A percentile compares a stretch with the other conserved stretches of the same genome.
phyloP scores from a whole-genome alignment of 2,888 invertebrate species.

The Ichneumoninae sp. region DNA sequence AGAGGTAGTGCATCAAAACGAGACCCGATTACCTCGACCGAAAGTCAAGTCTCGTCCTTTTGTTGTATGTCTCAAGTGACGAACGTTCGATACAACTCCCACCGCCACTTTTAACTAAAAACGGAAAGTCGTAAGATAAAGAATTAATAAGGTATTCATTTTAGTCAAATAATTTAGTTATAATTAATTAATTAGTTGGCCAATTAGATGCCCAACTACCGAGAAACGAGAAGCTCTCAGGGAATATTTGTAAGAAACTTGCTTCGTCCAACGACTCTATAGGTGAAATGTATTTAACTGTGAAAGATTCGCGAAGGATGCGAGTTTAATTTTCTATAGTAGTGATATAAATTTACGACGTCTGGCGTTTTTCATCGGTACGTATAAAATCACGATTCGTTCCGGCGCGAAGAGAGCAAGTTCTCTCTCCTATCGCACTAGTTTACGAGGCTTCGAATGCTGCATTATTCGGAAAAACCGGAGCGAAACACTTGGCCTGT shows the following conservation, averaged over 20 bases:
- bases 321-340: background rate
- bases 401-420: conserved; percentile 25
- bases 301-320: background rate
- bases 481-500: conserved; percentile 57
- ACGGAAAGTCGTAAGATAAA: background rate
- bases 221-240: background rate
- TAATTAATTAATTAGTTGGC: background rate
- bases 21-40: conserved; percentile 44
- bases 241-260: background rate
- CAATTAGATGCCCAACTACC: conserved; percentile 3
- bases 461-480: conserved; percentile 78
- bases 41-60: conserved; percentile 36
- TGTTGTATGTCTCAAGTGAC: background rate
- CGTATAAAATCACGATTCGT: conserved; percentile 71
- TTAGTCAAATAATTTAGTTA: background rate
- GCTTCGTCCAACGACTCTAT: background rate
- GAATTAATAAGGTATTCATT: background rate
- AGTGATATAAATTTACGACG: conserved; percentile 48
- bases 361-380: conserved; percentile 61
- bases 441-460: conserved; percentile 67
- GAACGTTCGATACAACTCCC: conserved; percentile 12
- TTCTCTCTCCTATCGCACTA: conserved; percentile 35
- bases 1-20: background rate
- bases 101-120: background rate
- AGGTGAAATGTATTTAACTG: conserved; percentile 19